Evolutionary conservation across 2,888 invertebrate genomes (phyloP).

Genomic region (Cyclophora albipunctata): DNA sequence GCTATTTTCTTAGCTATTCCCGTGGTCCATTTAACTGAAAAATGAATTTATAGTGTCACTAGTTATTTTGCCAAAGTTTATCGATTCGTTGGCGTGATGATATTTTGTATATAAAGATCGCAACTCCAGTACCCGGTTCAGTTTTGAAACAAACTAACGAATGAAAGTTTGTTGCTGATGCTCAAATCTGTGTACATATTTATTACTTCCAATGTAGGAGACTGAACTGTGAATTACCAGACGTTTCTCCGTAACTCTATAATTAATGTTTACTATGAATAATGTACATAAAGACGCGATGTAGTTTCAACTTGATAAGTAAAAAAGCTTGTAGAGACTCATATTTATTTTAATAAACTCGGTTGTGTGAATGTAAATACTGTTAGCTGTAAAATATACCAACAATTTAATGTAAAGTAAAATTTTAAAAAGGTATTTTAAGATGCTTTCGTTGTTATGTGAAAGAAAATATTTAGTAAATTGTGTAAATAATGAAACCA

Average conservation of each 20-base stretch:
- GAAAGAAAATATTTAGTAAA: slow-evolving; percentile 34
- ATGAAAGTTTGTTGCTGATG: slow-evolving; percentile 13
- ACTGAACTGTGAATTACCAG: slow-evolving; percentile 11
- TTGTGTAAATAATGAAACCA: slow-evolving; percentile 31
- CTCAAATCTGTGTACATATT: slow-evolving; percentile 15
- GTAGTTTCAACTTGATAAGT: slow-evolving; percentile 12
- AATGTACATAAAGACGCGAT: slow-evolving; percentile 6
- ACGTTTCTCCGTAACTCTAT: slow-evolving; percentile 7
- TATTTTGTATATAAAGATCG: slow-evolving; percentile 12
- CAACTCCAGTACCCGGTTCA: background rate
- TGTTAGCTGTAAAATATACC: slow-evolving; percentile 32
- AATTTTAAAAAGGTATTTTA: slow-evolving; percentile 21
- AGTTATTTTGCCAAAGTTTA: slow-evolving; percentile 22
- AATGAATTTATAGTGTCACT: slow-evolving; percentile 13
- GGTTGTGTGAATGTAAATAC: slow-evolving; percentile 68
- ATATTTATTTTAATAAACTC: slow-evolving; percentile 42
- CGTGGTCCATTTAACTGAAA: slow-evolving; percentile 18
- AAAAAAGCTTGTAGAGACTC: slow-evolving; percentile 36
- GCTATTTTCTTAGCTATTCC: slow-evolving; percentile 18
- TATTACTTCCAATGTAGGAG: slow-evolving; percentile 15
- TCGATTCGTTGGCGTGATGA: slow-evolving; percentile 22
- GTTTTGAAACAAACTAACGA: background rate
- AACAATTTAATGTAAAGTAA: slow-evolving; percentile 32
- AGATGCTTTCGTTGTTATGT: slow-evolving; percentile 50
- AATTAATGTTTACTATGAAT: slow-evolving; percentile 6